phyloP scores from a whole-genome alignment of 2,797 vertebrate genomes.

The Gila robusta region DNA sequence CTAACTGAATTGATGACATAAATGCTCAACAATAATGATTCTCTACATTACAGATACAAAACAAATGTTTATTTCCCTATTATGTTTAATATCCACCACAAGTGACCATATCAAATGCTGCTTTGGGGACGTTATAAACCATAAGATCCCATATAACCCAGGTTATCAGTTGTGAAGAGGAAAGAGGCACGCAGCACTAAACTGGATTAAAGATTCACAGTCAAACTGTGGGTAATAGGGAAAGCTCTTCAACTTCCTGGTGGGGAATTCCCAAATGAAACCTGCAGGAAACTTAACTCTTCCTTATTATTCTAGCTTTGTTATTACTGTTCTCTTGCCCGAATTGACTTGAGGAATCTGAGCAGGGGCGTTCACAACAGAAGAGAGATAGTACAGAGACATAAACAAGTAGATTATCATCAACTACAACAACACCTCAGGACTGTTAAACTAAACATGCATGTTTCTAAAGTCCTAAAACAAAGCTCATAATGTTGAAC shows the following conservation, averaged over 20 bases:
- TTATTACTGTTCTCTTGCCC: neutral
- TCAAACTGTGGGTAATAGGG: constrained; percentile 50
- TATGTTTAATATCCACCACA: neutral
- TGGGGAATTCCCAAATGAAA: constrained; percentile 73
- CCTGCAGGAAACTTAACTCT: constrained; percentile 56
- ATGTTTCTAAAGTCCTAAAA: neutral
- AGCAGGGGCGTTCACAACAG: constrained; percentile 10
- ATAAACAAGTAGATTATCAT: constrained; percentile 1
- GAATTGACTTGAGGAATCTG: constrained; percentile 35
- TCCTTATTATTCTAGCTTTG: constrained; percentile 65
- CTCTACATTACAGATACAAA: neutral
- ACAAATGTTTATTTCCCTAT: neutral
- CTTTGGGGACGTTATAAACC: neutral
- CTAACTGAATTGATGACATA: neutral
- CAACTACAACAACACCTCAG: neutral
- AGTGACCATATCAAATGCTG: constrained; percentile 4
- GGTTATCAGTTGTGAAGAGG: neutral
- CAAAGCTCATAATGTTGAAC: neutral
- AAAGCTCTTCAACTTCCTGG: constrained; percentile 74
- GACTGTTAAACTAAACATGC: neutral
- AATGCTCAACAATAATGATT: neutral
- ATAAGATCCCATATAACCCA: neutral
- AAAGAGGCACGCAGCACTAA: constrained; percentile 43
- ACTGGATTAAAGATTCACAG: constrained; percentile 47
- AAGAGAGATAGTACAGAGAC: neutral